Base-by-base conservation (phyloP, 2,888 invertebrate species). In the Chrysolina oricalcia region DNA sequence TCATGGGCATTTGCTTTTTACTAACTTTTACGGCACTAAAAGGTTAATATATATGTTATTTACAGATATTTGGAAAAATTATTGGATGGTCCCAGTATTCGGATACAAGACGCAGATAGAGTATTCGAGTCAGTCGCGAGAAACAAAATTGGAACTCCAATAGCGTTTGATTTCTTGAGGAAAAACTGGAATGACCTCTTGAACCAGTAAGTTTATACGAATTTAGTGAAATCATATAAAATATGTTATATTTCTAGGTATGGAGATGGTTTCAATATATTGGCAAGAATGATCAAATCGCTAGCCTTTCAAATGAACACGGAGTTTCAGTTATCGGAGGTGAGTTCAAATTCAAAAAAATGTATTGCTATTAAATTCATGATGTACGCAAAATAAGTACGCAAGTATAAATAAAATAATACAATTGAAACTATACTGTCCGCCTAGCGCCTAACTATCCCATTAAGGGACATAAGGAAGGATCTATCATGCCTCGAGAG, bases 161-260 rank as follows among this genome's bases (percentile, higher is more conserved):
- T 93, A 23, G 92, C 93, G 0, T 92, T 92, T 81, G 91, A 92
- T 82, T 92, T 91, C 79, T 84, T 92, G 9, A 85, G 90, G 71
- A 88, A 88, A 53, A 89, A 90, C 75, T 91, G 91, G 91, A 79
- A 87, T 35, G 83, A 86, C 46, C 81, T 91, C 6, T 46, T 88
- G 73, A 83, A 87, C 70, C 88, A 89, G 91, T 91, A 85, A 89
- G 89, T 74, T 40, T 13, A 21, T 72, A 46, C 17, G 23, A 6
- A 19, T 19, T 2, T 15, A 19, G 50, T 53, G 46, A 66, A 11
- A 9, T 23, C 46, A 27, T n/a, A 35, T 68, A 59, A 23, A 56
- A 48, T 21, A 43, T 66, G 15, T 76, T 59, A 40, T n/a, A 15
- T 73, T 66, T 66, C 8, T 48, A 91, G 91, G 80, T 91, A 90